Evolutionary conservation across 2,113 vertebrate species (phyloP).

Genomic region (Daubentonia madagascariensis): DNA sequence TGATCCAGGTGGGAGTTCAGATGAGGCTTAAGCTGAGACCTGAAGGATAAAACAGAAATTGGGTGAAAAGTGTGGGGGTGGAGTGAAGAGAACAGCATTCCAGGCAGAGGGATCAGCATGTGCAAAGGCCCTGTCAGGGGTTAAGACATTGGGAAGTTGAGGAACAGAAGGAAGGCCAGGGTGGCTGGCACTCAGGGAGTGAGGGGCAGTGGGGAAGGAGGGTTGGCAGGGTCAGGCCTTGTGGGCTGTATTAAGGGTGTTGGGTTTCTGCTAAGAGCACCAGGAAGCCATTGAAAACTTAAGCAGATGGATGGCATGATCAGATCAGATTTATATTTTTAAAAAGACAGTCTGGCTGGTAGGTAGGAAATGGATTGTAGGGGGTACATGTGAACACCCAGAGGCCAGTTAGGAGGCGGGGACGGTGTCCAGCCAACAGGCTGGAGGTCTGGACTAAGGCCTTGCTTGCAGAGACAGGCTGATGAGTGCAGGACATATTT

Average conservation of each 20-base stretch:
- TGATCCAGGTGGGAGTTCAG: not conserved
- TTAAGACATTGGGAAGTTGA: not conserved
- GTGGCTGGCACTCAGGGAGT: not conserved
- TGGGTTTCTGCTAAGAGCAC: not conserved
- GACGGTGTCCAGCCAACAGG: not conserved
- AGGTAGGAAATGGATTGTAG: not conserved
- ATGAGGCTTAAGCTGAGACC: not conserved
- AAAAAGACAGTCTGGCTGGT: not conserved
- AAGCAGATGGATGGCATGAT: not conserved
- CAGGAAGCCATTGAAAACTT: not conserved
- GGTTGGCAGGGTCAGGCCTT: not conserved
- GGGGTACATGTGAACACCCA: not conserved
- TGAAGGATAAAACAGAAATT: not conserved
- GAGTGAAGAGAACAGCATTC: not conserved
- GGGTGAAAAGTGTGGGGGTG: not conserved
- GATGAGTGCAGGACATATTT: not conserved
- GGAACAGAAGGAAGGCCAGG: not conserved
- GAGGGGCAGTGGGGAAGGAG: not conserved
- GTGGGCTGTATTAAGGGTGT: not conserved
- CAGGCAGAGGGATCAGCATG: not conserved
- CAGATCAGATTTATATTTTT: slow-evolving; percentile 30
- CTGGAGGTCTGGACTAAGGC: not conserved
- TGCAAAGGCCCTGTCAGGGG: not conserved
- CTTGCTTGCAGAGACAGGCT: not conserved
- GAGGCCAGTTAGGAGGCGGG: not conserved